Base-by-base conservation (phyloP, 2,888 invertebrate species). In the Elmis aenea region DNA sequence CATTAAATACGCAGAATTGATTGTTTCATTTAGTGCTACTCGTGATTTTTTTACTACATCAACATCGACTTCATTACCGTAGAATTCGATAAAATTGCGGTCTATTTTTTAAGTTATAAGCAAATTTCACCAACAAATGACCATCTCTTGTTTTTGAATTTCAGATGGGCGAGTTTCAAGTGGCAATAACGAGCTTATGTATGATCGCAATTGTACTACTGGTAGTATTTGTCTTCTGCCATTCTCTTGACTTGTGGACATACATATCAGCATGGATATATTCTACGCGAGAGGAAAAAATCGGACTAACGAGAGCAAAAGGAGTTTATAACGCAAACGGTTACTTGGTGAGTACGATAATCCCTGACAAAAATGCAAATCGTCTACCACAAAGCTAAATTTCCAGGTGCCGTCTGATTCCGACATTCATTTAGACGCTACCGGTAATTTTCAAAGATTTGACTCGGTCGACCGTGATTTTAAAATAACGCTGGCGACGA, bases 291-390 rank as follows among this genome's bases (percentile, higher is more conserved):
- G 75, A 76, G 46, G 75, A 76, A 55, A 76, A 75, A 54, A 69
- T 70, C 26, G 69, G 70, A 29, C 65, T 76, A 14, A 75, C 75
- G 1, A 61, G 70, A 46, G 62, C 70, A 13, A 69, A 67, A 46
- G 73, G 72, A 13, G 70, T 78, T 38, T 80, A 77, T 55, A 77
- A 79, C 58, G 76, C 79, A 13, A 80, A 81, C 55, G 81, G 81
- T 49, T 79, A 76, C 58, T 69, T 81, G 72, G 81, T 81, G 62
- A 72, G 15, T 13, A 6, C 14, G 24, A 33, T 33, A 8, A n/a
- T n/a, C n/a, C n/a, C 2, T 8, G 2, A 10, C 13, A 26, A 13
- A 11, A 25, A 25, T 2, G 13, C 12, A 2, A n/a, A n/a, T 3
- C 2, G 9, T 5, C 1, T 4, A 9, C 5, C 3, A 11, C 3